Base-by-base conservation (phyloP, 2,113 vertebrate genomes). In the Erythrolamprus reginae region DNA sequence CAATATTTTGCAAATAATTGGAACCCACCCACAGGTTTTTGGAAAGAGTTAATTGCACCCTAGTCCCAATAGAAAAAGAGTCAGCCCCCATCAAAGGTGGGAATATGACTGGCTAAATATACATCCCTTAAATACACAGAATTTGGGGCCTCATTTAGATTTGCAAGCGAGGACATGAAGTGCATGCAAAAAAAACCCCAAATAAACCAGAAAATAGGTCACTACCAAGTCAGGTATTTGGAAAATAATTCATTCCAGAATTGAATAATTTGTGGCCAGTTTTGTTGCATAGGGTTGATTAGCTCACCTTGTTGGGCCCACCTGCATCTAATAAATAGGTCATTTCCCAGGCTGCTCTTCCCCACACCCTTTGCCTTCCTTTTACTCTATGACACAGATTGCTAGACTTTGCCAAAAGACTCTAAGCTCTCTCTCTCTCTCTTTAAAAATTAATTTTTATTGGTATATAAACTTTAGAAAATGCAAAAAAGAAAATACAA, bases 101-200 rank as follows among this genome's bases (percentile, higher is more conserved):
- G 91, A 93, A 86, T 65, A 23, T 2, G 24, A 42, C 12, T 13
- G 53, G 82, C 88, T 92, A 51, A 86, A 93, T 87, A 83, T 23
- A 19, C 55, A 56, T 12, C 85, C 13, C 9, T 0, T 0, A 28
- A 55, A 28, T 19, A 33, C 38, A n/a, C 2, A 10, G 21, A 55
- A 45, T 91, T 77, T 52, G 52, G 52, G 8, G 6, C 51, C 33
- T 3, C 52, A 92, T 77, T 58, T 89, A 65, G 82, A 89, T 77
- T 42, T 5, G 17, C 52, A n/a, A 82, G 77, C 0, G 0, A 45
- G 21, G 23, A 48, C 23, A 19, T 45, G 50, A 58, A 89, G 50
- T n/a, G 4, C 33, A 50, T 89, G 19, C 42, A 33, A 56, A 5
- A 3, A 12, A 1, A 7, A 5, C 24, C n/a, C n/a, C n/a, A n/a